Evolutionary conservation across 2,888 invertebrate genomes (phyloP), one percentile per base, ranked within the genome.

Genomic region (Halocaridina rubra): DNA sequence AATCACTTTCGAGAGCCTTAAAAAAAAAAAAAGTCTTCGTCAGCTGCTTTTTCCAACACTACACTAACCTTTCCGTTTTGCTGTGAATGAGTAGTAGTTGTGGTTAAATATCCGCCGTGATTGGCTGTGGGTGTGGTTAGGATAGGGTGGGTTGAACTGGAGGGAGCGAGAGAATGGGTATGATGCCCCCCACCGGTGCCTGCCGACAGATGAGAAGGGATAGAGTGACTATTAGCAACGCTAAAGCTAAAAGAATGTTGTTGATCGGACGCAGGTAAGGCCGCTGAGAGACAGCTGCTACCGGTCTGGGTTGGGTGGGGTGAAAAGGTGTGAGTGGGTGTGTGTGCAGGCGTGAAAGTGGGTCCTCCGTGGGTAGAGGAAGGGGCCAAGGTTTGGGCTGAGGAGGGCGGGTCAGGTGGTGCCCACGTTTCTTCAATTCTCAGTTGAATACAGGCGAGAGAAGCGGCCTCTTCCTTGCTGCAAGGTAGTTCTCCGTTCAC

Each of bases 401-500:
- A 46, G 79, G 80, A 22, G 39, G 67, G 64, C 59, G 84, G 61
- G 30, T 86, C 75, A 22, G 86, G 89, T 3, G 91, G 91, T 92
- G 92, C 92, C 90, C 92, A 92, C 29, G 91, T 91, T 89, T 93
- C 93, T 89, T 94, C 93, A 22, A 94, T 92, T 80, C 93, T 92
- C 19, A 94, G 91, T 90, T 94, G 93, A 80, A 94, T 93, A 61
- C 93, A 93, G 7, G 94, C 94, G 84, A 94, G 90, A 8, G 92
- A 92, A 0, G 93, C 93, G 0, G 93, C 93, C 89, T 94, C 94
- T 88, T 94, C 93, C 89, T 93, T 93, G 81, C 92, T 92, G 90
- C 93, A 93, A 1, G 93, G 93, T 85, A 94, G 90, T 57, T 92
- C 92, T 1, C 94, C 94, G 59, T 91, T 91, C 81, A 93, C 92